Conservation (phyloP, 2,888 invertebrate genomes). For the Dynastes grantii region DNA sequence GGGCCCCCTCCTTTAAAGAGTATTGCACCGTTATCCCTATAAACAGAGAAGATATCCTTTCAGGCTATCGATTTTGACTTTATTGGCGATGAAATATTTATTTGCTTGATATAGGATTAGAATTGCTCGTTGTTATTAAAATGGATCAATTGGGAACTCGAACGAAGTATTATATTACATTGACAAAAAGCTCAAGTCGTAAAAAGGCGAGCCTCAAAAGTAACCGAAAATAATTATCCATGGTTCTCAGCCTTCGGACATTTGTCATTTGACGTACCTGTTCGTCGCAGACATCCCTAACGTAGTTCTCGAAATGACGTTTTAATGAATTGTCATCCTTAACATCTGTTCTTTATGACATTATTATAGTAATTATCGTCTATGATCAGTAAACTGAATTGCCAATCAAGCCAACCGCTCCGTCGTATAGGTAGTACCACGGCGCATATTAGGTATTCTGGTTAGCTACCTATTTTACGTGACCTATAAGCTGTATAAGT, state of each 20-base stretch:
- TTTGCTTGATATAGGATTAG: no score
- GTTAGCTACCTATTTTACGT: background rate
- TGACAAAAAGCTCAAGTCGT: conserved; percentile 11
- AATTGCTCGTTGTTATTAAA: no score
- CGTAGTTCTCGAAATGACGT: conserved; percentile 28
- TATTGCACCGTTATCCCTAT: no score
- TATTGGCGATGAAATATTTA: no score
- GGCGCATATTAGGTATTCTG: background rate
- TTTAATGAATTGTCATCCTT: conserved; percentile 50
- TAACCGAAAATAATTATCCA: conserved; percentile 7
- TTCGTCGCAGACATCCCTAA: conserved; percentile 15
- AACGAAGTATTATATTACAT: background rate
- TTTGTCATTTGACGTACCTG: conserved; percentile 33
- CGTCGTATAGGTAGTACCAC: background rate
- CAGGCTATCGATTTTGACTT: no score
- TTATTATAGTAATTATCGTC: conserved; percentile 39
- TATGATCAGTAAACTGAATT: conserved; percentile 16
- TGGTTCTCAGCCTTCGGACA: conserved; percentile 3
- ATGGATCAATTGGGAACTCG: background rate
- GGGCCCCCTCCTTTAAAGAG: no score
- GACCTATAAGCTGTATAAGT: no score
- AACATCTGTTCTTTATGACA: conserved; percentile 45
- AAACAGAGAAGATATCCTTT: no score
- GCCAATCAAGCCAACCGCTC: background rate
- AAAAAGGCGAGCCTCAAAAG: background rate